Evolutionary conservation across 1,140 invertebrate species (phyloP).

Genomic region (Lerema accius): DNA sequence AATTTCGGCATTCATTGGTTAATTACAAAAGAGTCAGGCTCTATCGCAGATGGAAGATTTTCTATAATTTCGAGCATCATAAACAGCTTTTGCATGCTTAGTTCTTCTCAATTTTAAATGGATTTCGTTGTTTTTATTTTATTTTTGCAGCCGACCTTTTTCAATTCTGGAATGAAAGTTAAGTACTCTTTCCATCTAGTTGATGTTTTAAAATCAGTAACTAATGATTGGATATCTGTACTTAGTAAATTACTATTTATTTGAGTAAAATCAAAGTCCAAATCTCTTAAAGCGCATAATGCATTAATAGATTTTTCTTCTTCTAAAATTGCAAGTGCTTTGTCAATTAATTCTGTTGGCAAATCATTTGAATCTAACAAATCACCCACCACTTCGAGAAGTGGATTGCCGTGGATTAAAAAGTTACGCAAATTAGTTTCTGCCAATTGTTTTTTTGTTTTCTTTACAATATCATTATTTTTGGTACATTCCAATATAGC

Average conservation of each 20-base stretch:
- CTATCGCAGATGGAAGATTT: too few species aligned
- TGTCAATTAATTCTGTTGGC: constrained; percentile 25
- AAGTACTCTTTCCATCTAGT: constrained; percentile 26
- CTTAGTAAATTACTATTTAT: constrained; percentile 16
- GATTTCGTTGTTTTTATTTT: neutral
- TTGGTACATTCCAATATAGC: constrained; percentile 18
- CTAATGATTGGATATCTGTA: neutral
- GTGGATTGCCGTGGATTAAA: constrained; percentile 34
- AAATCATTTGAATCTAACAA: constrained; percentile 33
- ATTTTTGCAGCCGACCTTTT: neutral
- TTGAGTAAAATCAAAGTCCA: constrained; percentile 3
- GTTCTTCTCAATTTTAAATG: too few species aligned
- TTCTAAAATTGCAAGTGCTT: constrained; percentile 16
- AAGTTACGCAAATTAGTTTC: constrained; percentile 36
- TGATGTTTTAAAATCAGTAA: constrained; percentile 18
- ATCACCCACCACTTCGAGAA: constrained; percentile 30
- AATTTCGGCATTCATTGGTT: too few species aligned
- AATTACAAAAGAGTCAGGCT: too few species aligned
- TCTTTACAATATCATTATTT: constrained; percentile 19
- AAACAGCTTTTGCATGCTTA: too few species aligned
- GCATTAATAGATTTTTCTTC: constrained; percentile 17
- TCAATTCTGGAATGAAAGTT: constrained; percentile 15
- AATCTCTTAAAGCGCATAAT: constrained; percentile 12
- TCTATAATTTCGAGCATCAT: too few species aligned
- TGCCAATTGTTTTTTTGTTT: constrained; percentile 21